These are phyloP conservation scores for Lepidurus couesii DNA, from an alignment of 1,140 invertebrate species.

Conservation along the genomic window DNA sequence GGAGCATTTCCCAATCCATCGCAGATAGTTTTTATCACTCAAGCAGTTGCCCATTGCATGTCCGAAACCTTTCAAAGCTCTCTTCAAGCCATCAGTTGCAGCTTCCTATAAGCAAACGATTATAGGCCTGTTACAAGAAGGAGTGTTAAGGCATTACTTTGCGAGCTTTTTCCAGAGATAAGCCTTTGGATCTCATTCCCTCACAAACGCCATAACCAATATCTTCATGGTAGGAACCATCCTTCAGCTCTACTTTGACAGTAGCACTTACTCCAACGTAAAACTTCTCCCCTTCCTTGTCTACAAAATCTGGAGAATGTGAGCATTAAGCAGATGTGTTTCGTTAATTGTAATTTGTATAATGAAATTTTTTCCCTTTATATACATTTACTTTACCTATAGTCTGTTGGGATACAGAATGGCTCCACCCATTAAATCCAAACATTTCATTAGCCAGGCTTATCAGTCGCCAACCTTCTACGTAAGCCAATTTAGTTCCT, in stretches of 20 bases:
- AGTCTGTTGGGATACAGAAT: constrained; percentile 47
- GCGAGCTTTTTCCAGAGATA: constrained; percentile 48
- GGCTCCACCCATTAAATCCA: constrained; percentile 52
- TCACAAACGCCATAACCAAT: constrained; percentile 51
- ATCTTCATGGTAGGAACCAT: constrained; percentile 50
- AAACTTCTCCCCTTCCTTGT: constrained; percentile 45
- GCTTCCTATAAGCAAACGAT: constrained; percentile 42
- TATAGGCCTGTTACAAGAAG: constrained; percentile 24
- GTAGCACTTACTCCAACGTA: constrained; percentile 49
- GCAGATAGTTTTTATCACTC: constrained; percentile 47
- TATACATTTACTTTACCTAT: constrained; percentile 42
- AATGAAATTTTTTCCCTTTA: background rate
- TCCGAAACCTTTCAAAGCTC: constrained; percentile 50
- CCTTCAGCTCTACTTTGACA: constrained; percentile 48
- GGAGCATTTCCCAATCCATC: constrained; percentile 32
- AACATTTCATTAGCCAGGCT: constrained; percentile 49
- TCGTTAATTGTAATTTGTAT: background rate
- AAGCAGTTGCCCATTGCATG: constrained; percentile 50
- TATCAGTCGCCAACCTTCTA: constrained; percentile 49
- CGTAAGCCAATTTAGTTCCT: constrained; percentile 49
- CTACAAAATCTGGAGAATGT: constrained; percentile 45
- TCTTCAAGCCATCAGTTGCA: constrained; percentile 50
- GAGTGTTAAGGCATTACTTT: constrained; percentile 39
- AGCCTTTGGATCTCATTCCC: constrained; percentile 49
- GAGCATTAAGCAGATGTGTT: constrained; percentile 28